Base-by-base conservation (phyloP, 1,140 invertebrate species). In the Drosophila equinoxialis region DNA sequence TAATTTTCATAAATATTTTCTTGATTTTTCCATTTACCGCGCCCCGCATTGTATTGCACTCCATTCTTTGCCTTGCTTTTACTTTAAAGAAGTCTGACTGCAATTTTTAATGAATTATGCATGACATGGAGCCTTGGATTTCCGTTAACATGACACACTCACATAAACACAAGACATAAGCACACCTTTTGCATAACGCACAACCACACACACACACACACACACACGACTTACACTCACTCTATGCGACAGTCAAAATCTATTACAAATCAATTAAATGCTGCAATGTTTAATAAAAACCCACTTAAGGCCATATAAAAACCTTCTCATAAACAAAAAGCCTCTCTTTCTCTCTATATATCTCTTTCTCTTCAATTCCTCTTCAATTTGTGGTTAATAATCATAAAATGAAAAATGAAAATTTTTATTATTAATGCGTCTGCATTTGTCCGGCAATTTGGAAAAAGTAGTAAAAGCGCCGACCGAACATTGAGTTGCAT, bases 191-290 rank as follows among this genome's bases (percentile, higher is more conserved):
- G 1, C 13, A 63, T 11, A 67, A 39, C 37, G 11, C 37, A 39
- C n/a, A 68, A 54, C 59, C 20, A 17, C 41, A 66, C 55, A 45
- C 65, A 68, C 81, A 84, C 20, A 17, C 41, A 66, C 55, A 45
- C 65, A 68, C 81, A 84, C 78, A 80, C 81, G 61, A 65, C 66
- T 48, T 35, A 66, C 11, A 54, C 35, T 39, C 33, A 61, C 48
- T 60, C 13, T 11, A 30, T 11, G 20, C 37, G 42, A 59, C 60
- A 79, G 23, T 68, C 62, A 70, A 80, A 30, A 67, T 89, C 85
- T 89, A 89, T 89, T 89, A 89, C 84, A 89, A 85, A 89, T 89
- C 84, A 89, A 89, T 89, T 89, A 89, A 89, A 89, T 71, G 77
- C 84, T 67, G 71, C 80, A 89, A 84, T 77, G 71, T 42, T 80